Percentiles rank a stretch among this genome's conserved stretches.
Conservation (phyloP, 1,140 invertebrate genomes). For the Plodia interpunctella region DNA sequence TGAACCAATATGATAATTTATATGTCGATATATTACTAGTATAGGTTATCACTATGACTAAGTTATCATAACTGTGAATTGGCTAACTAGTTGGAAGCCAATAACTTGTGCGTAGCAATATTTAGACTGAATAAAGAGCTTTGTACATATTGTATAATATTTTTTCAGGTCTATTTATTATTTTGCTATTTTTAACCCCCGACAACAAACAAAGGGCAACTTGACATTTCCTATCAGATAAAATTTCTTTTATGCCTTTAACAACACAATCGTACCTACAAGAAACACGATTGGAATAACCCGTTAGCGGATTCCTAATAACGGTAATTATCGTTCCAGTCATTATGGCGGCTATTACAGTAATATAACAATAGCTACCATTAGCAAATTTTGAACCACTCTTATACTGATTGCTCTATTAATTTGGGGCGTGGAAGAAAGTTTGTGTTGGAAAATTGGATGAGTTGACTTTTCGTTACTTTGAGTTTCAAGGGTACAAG, state of each 20-base stretch:
- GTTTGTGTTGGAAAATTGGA: not conserved
- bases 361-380: constrained; percentile 19
- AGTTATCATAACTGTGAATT: no score
- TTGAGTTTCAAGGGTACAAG: not conserved
- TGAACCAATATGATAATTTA: no score
- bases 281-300: constrained; percentile 3
- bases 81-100: no score
- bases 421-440: constrained; percentile 7
- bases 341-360: constrained; percentile 11
- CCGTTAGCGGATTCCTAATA: constrained; percentile 12
- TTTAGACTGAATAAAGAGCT: no score
- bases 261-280: not conserved
- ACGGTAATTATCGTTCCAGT: constrained; percentile 18
- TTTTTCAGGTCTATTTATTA: no score
- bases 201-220: no score
- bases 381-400: constrained; percentile 21
- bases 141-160: no score
- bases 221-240: not conserved
- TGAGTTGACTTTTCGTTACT: not conserved
- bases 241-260: not conserved
- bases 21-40: no score
- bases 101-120: no score
- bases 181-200: no score
- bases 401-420: constrained; percentile 21
- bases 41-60: no score